phyloP scores from a whole-genome alignment of 2,888 invertebrate genomes.

The Pogonocherus hispidulus region DNA sequence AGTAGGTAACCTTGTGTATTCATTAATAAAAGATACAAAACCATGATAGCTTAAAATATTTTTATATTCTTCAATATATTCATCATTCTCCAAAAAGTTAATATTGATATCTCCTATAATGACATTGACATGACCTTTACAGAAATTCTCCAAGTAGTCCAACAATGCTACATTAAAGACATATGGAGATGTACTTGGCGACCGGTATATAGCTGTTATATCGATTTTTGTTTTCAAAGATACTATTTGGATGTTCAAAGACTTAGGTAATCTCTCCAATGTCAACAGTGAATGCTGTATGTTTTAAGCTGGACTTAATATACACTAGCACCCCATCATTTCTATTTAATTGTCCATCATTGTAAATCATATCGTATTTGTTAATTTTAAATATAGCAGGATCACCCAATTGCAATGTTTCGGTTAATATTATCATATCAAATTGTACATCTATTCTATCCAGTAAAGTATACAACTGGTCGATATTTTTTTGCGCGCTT shows the following conservation, averaged over 20 bases:
- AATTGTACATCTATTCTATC: conserved; percentile 1
- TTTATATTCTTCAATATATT: conserved; percentile 5
- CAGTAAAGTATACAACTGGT: neutral
- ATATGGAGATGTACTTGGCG: conserved; percentile 4
- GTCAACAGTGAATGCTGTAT: neutral
- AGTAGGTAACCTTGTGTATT: conserved; percentile 1
- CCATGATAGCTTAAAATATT: neutral
- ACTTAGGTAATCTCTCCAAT: neutral
- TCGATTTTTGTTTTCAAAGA: neutral
- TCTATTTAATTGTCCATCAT: conserved; percentile 11
- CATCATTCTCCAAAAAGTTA: neutral
- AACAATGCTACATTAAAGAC: neutral
- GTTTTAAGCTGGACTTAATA: neutral
- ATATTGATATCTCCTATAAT: neutral
- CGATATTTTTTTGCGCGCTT: conserved; percentile 6
- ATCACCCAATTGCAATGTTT: conserved; percentile 1
- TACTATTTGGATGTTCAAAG: neutral
- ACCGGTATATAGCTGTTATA: neutral
- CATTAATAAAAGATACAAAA: neutral
- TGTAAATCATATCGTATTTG: conserved; percentile 10
- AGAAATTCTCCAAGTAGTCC: neutral
- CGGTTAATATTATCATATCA: conserved; percentile 5
- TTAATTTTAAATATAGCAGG: neutral
- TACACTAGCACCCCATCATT: conserved; percentile 10
- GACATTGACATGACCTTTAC: neutral